Base-by-base conservation (phyloP, 2,113 vertebrate genomes). In the Rhinopithecus roxellana region DNA sequence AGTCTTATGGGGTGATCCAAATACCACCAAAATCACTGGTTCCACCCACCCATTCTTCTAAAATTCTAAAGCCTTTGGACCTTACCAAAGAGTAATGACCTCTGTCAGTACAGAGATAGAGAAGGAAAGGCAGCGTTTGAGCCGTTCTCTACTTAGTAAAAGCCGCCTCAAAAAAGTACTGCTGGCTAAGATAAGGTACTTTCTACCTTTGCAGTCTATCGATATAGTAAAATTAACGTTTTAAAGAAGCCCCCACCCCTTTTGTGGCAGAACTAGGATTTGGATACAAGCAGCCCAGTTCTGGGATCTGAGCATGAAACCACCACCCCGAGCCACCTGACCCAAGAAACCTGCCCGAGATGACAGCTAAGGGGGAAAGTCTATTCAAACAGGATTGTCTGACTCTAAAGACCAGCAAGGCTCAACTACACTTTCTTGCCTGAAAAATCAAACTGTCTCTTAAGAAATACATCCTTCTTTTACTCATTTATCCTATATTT, bases 371-470 rank as follows among this genome's bases (percentile, higher is more conserved):
- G n/a, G 38, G 14, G 35, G 48, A 18, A 43, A 25, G 22, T 40
- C 12, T 8, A 70, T 78, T 83, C 30, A 27, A 45, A 45, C 32
- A 3, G 77, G 32, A 64, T 48, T 38, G 45, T 82, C 50, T 12
- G 38, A 45, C 38, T 72, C 43, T 52, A 27, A 79, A 93, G 43
- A 83, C 32, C 35, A 74, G 5, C 35, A 52, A 14, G 81, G 30
- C 13, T 92, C 55, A 6, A 14, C 22, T n/a, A 20, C 12, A 18
- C 16, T 52, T 92, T 25, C 35, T 13, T 70, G 69, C 52, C 50
- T 80, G 43, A 64, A 55, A 86, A 89, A 57, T 89, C 91, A 94
- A 89, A 92, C 59, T 69, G 27, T 61, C 78, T 59, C 40, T 35
- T 64, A 70, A 70, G 85, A 88, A 93, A 90, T 61, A 90, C 1